These are phyloP conservation scores for Rhynchotus rufescens DNA, from an alignment of 2,797 vertebrate genomes.

Conservation along the genomic window DNA sequence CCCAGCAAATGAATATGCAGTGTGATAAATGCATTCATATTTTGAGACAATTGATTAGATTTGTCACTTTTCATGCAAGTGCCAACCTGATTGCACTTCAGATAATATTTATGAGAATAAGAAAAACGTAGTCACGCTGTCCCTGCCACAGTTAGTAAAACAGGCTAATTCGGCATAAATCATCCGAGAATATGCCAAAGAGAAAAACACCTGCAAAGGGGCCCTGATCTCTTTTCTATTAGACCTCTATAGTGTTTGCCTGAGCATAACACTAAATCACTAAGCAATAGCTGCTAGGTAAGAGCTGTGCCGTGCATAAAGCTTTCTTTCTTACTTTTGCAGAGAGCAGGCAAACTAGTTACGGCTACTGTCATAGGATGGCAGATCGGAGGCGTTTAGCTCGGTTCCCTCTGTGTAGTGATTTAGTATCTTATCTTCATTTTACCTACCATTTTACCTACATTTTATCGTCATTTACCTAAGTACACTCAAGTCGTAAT, in stretches of 20 bases:
- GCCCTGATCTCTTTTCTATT: background rate
- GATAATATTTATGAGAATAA: background rate
- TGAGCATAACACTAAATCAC: background rate
- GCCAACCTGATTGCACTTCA: background rate
- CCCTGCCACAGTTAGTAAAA: background rate
- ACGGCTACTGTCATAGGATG: background rate
- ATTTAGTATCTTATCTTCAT: background rate
- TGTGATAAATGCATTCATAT: background rate
- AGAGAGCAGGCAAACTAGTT: background rate
- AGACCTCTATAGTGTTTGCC: background rate
- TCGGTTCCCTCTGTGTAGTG: background rate
- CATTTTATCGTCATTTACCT: background rate
- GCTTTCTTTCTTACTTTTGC: background rate
- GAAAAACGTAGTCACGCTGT: background rate
- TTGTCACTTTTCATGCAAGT: background rate
- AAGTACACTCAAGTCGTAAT: background rate
- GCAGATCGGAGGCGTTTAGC: background rate
- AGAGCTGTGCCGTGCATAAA: background rate
- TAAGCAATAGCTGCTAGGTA: background rate
- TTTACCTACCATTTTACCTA: background rate
- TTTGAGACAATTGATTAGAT: background rate
- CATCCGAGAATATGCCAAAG: background rate
- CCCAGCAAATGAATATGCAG: background rate
- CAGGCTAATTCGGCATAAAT: slow-evolving; percentile 27
- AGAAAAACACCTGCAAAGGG: background rate